Evolutionary conservation across 2,113 vertebrate species (phyloP), one percentile per base, ranked within the genome.

Genomic region (Carassius auratus): DNA sequence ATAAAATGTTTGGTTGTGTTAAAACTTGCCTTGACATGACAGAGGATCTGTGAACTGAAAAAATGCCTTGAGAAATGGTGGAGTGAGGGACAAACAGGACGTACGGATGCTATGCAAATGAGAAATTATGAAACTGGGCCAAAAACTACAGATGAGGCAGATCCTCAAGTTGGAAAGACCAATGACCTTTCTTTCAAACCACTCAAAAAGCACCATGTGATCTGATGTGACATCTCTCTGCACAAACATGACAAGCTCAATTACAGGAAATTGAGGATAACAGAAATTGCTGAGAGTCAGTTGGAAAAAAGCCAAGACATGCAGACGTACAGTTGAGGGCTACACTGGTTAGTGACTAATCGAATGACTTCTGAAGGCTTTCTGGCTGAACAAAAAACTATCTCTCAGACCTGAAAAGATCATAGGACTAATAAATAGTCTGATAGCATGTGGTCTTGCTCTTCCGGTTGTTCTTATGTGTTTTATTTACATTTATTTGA

Each of bases 231-330:
- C 17, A 50, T 86, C 62, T 84, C 52, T 52, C 21, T 71, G 78
- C 14, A 64, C 13, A 80, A 80, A 80, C 78, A 33, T 52, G 42
- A 77, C 52, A 64, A 86, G n/a, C 74, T 77, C 50, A 42, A 36
- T 38, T 64, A 80, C 66, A 87, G 42, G 61, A 84, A 61, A 73
- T n/a, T 38, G 38, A 73, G 36, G 57, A 74, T 45, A 84, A 55
- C 61, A 74, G 75, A 81, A 84, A 84, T 48, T 30, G 38, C 52
- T 84, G 48, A 68, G 62, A 86, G 48, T 68, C 55, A 26, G 14
- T 62, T 36, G 38, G 15, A 36, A 30, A 52, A 7, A 33, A 78
- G 17, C 19, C 36, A 61, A 79, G 77, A 79, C 57, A 79, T 66
- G 59, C 38, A 80, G 77, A 80, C 14, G 3, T 13, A 36, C 45